Evolutionary conservation across 1,140 invertebrate genomes (phyloP), one percentile per base, ranked within the genome.

Genomic region (Bactericera cockerelli): DNA sequence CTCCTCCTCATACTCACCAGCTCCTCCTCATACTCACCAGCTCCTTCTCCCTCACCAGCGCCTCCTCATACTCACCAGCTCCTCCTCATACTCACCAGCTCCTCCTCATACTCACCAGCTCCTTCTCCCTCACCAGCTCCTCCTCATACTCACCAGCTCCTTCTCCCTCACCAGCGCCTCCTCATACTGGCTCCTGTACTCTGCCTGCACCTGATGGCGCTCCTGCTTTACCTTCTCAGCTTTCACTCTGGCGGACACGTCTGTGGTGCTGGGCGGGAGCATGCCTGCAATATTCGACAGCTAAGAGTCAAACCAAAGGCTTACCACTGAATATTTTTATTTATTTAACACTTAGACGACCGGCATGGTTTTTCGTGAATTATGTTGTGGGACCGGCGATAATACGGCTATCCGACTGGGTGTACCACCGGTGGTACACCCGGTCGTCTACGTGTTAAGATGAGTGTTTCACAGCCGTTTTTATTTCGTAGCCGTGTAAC

Each of bases 121-220:
- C 4, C 80, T 75, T 31, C 76, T 70, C 57, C 59, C 64, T 61
- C 13, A 16, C 69, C 61, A 79, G 71, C 63, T 78, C 10, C 33
- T 36, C 33, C 16, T 11, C 33, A 11, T 16, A 57, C 53, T 59
- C 61, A 68, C 65, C 22, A 42, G 71, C 22, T 81, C 76, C 66
- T 80, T 79, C 13, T 77, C 75, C 14, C 75, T 70, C 0, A 70
- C 62, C 26, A 83, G 65, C 10, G 80, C 75, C 38, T 76, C 70
- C 67, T 84, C 74, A 65, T 81, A 87, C 49, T 81, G 70, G 42
- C 74, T 69, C 61, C 80, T 71, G 64, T 79, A 76, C 53, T 79
- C 69, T n/a, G 70, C 65, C 70, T 86, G 84, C 1, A 82, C 71
- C 26, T 74, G 67, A 58, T 81, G 74, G 26, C 85, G 75, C 33